Conservation (phyloP, 1,140 invertebrate genomes). For the Portunus trituberculatus region DNA sequence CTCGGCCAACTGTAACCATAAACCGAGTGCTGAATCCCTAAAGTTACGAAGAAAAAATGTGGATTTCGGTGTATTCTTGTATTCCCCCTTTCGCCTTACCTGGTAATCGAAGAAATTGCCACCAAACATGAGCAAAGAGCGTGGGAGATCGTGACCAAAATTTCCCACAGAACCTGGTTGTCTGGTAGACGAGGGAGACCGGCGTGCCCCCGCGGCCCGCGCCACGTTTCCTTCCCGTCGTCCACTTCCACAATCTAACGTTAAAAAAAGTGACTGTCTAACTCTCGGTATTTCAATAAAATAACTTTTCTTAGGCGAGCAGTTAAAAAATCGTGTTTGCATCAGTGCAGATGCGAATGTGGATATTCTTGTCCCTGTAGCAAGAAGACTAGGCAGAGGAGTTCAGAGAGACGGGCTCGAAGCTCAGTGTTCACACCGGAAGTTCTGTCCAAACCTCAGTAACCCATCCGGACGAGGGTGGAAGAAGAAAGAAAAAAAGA, state of each 20-base stretch:
- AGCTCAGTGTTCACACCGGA: conserved; percentile 56
- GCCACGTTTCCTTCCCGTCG: not conserved
- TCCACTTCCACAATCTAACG: not conserved
- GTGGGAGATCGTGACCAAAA: conserved; percentile 69
- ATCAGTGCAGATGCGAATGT: not conserved
- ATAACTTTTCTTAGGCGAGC: not conserved
- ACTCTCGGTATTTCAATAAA: not conserved
- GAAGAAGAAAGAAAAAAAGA: conserved; percentile 52
- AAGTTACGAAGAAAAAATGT: conserved; percentile 32
- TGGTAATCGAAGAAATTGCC: conserved; percentile 72
- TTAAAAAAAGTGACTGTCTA: not conserved
- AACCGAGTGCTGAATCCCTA: not conserved
- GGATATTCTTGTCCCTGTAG: not conserved
- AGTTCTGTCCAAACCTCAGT: conserved; percentile 39
- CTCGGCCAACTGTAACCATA: not conserved
- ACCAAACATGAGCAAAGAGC: conserved; percentile 71
- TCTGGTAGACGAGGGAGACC: conserved; percentile 6
- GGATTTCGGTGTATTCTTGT: conserved; percentile 58
- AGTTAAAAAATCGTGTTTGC: not conserved
- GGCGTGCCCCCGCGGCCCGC: not conserved
- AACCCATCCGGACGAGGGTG: conserved; percentile 58
- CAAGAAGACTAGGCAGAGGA: not conserved
- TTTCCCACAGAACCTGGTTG: conserved; percentile 71
- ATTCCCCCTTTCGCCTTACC: conserved; percentile 55
- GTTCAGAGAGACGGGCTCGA: not conserved